These are phyloP conservation scores for Hyperoodon ampullatus DNA, from an alignment of 2,113 vertebrate species.

Conservation along the genomic window DNA sequence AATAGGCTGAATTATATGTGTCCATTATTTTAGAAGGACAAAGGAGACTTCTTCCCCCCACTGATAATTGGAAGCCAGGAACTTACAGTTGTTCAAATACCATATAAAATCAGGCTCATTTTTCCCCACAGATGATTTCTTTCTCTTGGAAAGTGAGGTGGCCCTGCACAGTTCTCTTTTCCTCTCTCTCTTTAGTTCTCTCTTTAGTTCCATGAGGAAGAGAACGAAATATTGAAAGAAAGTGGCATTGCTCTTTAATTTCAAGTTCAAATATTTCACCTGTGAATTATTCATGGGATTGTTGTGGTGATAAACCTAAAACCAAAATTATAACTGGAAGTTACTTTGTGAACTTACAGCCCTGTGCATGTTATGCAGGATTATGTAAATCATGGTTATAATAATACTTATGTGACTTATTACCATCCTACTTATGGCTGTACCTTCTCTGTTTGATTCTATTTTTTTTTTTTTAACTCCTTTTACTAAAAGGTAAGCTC, in stretches of 20 bases:
- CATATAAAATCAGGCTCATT: slow-evolving; percentile 42
- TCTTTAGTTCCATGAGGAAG: neutral
- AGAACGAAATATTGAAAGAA: slow-evolving; percentile 23
- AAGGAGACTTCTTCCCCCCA: slow-evolving; percentile 28
- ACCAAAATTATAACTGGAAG: neutral
- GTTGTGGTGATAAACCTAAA: neutral
- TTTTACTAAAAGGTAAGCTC: neutral
- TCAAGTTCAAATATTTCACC: neutral
- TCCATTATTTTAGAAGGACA: slow-evolving; percentile 56
- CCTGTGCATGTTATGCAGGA: neutral
- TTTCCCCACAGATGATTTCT: neutral
- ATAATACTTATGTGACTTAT: neutral
- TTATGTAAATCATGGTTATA: neutral
- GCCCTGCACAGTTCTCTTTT: neutral
- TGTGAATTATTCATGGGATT: neutral
- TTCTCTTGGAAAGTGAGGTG: slow-evolving; percentile 26
- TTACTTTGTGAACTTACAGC: neutral
- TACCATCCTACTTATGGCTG: neutral
- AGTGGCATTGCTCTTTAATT: neutral
- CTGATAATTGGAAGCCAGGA: slow-evolving; percentile 39
- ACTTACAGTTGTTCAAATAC: slow-evolving; percentile 53
- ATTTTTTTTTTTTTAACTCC: neutral
- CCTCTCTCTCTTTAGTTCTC: too few relatives aligned
- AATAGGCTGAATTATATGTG: slow-evolving; percentile 45
- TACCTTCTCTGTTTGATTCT: neutral